Base-by-base conservation (phyloP, 2,888 invertebrate genomes). In the Ommatoiulus sabulosus region DNA sequence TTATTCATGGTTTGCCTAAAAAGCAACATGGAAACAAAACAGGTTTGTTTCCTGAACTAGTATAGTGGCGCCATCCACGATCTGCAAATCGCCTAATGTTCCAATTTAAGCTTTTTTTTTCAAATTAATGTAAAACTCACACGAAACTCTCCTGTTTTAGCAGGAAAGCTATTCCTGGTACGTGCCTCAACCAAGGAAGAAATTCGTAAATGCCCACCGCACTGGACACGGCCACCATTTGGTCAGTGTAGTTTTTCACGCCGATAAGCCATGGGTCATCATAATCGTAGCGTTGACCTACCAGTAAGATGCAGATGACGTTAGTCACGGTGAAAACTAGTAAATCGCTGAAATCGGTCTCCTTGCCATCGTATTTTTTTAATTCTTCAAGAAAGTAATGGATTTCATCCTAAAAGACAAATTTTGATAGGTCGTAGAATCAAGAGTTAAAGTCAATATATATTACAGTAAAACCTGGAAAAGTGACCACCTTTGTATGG, bases 311-410 rank as follows among this genome's bases (percentile, higher is more conserved):
- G 48, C 43, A 44, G 4, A 88, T 86, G 52, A 46, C 46, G 86
- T 88, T 88, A 15, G 17, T n/a, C 7, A 88, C 57, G 24, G 52
- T 88, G 6, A 88, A 48, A 10, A 35, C n/a, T 43, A 88, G 3
- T n/a, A 88, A 24, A 10, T 88, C 88, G 2, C 52, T 84, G 43
- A 88, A 43, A 84, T 84, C 85, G 1, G 35, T 46, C 20, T 2
- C n/a, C 20, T 48, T 48, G 43, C 52, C 85, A 15, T 52, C 43
- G 15, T 12, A 48, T 12, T 6, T 46, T 46, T 88, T 44, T 15
- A 88, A 20, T 88, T 88, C 88, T 8, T 20, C 12, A 1, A 88
- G 17, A 86, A 88, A 88, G 24, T 88, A 86, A 20, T 88, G 85
- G n/a, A 88, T 52, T 88, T 88, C 88, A 43, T 86, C 52, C 88